Conservation (phyloP, 30 jellyfish, hydroid and myxozoan species). For the Aurelia aurita region DNA sequence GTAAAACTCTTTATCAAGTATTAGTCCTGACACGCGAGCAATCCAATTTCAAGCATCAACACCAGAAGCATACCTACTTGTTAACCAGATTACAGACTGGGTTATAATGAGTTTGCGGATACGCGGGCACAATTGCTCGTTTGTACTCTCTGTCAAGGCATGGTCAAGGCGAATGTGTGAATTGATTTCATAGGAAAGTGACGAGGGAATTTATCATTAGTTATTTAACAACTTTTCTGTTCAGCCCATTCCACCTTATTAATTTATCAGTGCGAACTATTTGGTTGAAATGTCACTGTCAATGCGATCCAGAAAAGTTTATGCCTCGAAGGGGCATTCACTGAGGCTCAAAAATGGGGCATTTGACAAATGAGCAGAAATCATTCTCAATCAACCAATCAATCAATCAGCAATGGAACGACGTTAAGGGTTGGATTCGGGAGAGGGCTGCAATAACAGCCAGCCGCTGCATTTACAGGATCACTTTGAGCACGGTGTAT, state of each 20-base stretch:
- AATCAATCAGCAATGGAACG: too few species aligned
- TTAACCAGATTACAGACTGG: neutral
- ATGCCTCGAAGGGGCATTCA: neutral
- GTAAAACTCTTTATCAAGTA: too few species aligned
- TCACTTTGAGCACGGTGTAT: too few species aligned
- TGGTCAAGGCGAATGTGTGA: neutral
- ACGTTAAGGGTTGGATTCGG: too few species aligned
- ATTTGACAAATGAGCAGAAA: too few species aligned
- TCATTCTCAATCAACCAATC: too few species aligned
- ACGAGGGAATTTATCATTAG: neutral
- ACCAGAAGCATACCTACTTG: too few species aligned
- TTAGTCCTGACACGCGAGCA: too few species aligned
- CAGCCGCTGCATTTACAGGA: too few species aligned
- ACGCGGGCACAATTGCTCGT: neutral
- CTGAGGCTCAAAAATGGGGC: too few species aligned
- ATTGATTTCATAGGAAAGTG: neutral
- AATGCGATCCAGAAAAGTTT: neutral
- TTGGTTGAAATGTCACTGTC: neutral
- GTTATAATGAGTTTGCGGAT: neutral
- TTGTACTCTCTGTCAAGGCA: neutral
- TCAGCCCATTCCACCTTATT: constrained; percentile 20
- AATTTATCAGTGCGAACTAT: neutral
- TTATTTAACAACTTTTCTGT: neutral
- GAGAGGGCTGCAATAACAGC: too few species aligned
- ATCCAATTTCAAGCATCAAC: too few species aligned